A percentile compares a stretch with the other conserved stretches of the same genome.
Conservation (phyloP, 2,797 vertebrate species). For the Bovichtus diacanthus region DNA sequence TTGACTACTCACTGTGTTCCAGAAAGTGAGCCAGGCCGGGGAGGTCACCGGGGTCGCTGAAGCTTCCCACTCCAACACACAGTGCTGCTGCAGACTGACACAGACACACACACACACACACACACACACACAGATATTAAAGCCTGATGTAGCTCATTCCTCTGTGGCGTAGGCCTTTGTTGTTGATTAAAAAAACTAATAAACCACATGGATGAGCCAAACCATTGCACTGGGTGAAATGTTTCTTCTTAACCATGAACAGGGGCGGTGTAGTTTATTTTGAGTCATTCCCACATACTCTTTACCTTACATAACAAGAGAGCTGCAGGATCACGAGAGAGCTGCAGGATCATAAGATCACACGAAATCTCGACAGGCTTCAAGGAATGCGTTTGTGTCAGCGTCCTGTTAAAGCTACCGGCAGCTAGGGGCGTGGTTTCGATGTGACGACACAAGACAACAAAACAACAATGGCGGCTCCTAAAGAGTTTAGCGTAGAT, state of each 20-base stretch:
- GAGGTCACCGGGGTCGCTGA: slow-evolving; percentile 95
- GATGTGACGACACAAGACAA: too few species aligned
- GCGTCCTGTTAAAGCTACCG: too few species aligned
- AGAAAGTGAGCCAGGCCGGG: slow-evolving; percentile 98
- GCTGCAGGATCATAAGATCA: too few species aligned
- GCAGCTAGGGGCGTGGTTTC: too few species aligned
- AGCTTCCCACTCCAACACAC: slow-evolving; percentile 95
- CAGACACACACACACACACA: slow-evolving; percentile 66
- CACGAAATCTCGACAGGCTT: too few species aligned
- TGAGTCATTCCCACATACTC: background rate
- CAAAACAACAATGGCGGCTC: too few species aligned
- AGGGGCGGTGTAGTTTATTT: background rate
- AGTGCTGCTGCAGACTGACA: slow-evolving; percentile 95
- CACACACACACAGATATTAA: slow-evolving; percentile 12
- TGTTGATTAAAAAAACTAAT: background rate
- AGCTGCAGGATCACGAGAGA: too few species aligned
- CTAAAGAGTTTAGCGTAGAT: too few species aligned
- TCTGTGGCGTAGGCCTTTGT: background rate
- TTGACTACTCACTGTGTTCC: slow-evolving; percentile 93
- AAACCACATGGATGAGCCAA: background rate
- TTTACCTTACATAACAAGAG: too few species aligned
- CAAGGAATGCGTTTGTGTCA: too few species aligned
- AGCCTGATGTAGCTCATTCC: background rate
- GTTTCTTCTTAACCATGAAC: background rate
- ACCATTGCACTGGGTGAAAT: background rate